Conservation (phyloP, 2,888 invertebrate genomes). For the Coenonympha arcania region DNA sequence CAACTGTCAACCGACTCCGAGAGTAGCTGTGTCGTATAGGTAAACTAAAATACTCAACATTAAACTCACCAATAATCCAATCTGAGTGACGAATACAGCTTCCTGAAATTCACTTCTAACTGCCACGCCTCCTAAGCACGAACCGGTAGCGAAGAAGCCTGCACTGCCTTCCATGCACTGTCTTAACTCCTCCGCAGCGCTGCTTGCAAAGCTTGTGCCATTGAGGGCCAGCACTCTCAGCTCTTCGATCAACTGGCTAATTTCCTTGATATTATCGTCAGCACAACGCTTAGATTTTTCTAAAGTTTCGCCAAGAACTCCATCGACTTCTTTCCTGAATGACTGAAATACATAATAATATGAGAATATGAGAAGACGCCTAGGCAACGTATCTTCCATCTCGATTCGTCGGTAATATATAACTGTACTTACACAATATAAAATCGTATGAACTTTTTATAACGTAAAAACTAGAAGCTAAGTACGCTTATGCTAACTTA, state of each 20-base stretch:
- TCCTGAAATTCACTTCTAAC: slow-evolving; percentile 48
- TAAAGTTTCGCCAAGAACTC: slow-evolving; percentile 42
- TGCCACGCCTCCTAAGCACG: slow-evolving; percentile 49
- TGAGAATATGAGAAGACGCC: too few relatives aligned
- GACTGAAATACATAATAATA: too few relatives aligned
- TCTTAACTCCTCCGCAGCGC: slow-evolving; percentile 45
- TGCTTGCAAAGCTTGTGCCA: slow-evolving; percentile 39
- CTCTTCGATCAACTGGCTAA: slow-evolving; percentile 37
- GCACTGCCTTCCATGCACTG: slow-evolving; percentile 41
- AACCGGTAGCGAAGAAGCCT: slow-evolving; percentile 41
- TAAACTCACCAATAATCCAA: slow-evolving; percentile 46
- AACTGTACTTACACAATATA: too few relatives aligned
- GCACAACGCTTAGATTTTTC: slow-evolving; percentile 43
- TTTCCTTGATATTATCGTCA: slow-evolving; percentile 43
- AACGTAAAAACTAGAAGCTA: too few relatives aligned
- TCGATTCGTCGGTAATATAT: too few relatives aligned
- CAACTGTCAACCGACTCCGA: too few relatives aligned
- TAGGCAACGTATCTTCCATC: too few relatives aligned
- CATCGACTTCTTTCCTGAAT: slow-evolving; percentile 40
- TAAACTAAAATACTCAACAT: too few relatives aligned
- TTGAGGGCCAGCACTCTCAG: slow-evolving; percentile 35
- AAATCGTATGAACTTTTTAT: too few relatives aligned
- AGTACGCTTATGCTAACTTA: too few relatives aligned
- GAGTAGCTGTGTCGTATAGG: too few relatives aligned
- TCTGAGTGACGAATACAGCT: slow-evolving; percentile 41